Base-by-base conservation (phyloP, 2,113 vertebrate genomes). In the Eubucco bourcierii region DNA sequence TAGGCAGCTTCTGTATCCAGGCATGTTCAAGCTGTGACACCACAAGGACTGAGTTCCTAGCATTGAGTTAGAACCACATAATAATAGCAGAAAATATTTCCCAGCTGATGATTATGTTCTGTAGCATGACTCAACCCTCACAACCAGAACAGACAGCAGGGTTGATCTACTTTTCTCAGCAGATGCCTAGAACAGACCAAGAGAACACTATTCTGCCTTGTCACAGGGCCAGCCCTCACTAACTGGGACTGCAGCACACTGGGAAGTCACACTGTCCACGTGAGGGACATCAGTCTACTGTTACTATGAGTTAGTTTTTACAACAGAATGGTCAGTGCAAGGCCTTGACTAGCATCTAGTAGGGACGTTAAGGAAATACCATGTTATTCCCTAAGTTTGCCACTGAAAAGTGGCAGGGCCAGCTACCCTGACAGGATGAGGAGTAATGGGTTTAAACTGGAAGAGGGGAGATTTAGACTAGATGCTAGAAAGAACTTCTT, bases 1-100 rank as follows among this genome's bases (percentile, higher is more conserved):
- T 34, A 80, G 59, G 46, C 83, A 70, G 0, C 16, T 88, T 83
- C 68, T 29, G 15, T 12, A 39, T 29, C 66, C 10, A 28, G 68
- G 60, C 78, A 27, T 0, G 0, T 44, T 56, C 56, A 12, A 9
- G 46, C 64, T 70, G 29, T 0, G 7, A 71, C 31, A 56, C 19
- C 1, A 1, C 37, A 70, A 71, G 65, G 53, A 67, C 1, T 11
- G 70, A 68, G 59, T 46, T 76, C 66, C 58, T 27, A 28, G 27
- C 70, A 13, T 23, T 29, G 29, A 15, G 55, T 74, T 77, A 74
- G 67, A 93, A 61, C 37, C 34, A 19, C 20, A 34, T 44, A 47
- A 15, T 25, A 74, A 61, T 4, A 78, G 65, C 67, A 75, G 61
- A 68, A 71, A 47, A 15, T 53, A 34, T 55, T 74, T 89, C 66